Evolutionary conservation across 2,888 invertebrate genomes (phyloP).

Genomic region (Megalurothrips usitatus): DNA sequence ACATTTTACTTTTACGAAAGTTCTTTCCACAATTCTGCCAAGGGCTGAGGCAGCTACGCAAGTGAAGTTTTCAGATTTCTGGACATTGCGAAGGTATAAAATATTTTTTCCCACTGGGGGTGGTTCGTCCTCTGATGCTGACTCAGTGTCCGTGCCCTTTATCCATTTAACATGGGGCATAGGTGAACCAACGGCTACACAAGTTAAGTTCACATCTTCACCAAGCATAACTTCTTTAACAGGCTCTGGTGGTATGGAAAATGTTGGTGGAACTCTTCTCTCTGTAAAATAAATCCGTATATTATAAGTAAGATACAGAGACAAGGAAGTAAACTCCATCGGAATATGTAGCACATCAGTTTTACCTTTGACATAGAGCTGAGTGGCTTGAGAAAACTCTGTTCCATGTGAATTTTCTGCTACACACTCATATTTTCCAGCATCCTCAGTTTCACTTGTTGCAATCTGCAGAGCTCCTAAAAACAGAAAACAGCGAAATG

Average conservation of each 20-base stretch:
- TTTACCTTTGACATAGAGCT: constrained; percentile 88
- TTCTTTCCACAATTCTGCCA: constrained; percentile 82
- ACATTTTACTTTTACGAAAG: constrained; percentile 95
- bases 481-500: constrained; percentile 42
- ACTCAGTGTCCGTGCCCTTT: constrained; percentile 72
- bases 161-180: constrained; percentile 97
- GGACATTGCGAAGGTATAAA: constrained; percentile 77
- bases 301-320: background rate
- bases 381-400: constrained; percentile 84
- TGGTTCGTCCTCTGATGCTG: constrained; percentile 81
- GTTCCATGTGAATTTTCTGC: constrained; percentile 91
- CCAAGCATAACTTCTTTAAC: constrained; percentile 88
- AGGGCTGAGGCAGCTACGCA: constrained; percentile 93
- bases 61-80: constrained; percentile 93
- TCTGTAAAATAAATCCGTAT: constrained; percentile 55
- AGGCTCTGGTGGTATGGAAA: constrained; percentile 84
- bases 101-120: constrained; percentile 82
- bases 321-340: background rate
- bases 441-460: constrained; percentile 84
- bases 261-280: constrained; percentile 90
- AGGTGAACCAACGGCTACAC: constrained; percentile 95
- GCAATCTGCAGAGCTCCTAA: constrained; percentile 83
- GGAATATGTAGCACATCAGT: background rate
- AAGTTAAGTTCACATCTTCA: constrained; percentile 85
- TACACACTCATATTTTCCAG: constrained; percentile 94